Evolutionary conservation across 2,797 vertebrate genomes (phyloP).

Genomic region (Champsocephalus gunnari): DNA sequence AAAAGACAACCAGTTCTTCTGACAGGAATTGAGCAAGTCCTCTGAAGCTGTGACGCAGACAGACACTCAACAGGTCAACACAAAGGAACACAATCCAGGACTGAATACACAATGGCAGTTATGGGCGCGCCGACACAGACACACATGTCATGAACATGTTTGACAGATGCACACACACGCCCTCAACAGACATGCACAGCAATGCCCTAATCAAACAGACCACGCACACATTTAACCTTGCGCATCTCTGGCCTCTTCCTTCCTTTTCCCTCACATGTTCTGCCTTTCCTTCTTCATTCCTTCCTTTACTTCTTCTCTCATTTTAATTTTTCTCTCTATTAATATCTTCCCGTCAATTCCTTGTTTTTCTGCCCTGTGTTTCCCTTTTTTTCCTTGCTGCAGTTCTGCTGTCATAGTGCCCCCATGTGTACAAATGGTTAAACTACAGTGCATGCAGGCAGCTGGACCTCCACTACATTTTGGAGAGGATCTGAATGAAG

Average conservation of each 20-base stretch:
- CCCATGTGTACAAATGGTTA: conserved; percentile 67
- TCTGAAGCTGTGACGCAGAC: conserved; percentile 41
- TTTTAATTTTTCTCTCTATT: conserved; percentile 10
- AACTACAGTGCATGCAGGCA: conserved; percentile 48
- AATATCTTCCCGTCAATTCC: conserved; percentile 8
- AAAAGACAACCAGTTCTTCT: conserved; percentile 24
- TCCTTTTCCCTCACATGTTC: conserved; percentile 24
- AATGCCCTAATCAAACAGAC: conserved; percentile 52
- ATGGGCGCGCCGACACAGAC: not conserved
- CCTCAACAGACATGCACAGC: conserved; percentile 32
- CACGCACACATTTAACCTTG: conserved; percentile 52
- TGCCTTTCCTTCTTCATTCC: conserved; percentile 31
- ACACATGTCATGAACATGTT: conserved; percentile 21
- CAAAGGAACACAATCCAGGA: conserved; percentile 19
- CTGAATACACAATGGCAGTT: conserved; percentile 30
- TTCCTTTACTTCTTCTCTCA: conserved; percentile 30
- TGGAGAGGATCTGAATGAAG: too few relatives aligned
- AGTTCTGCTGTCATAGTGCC: conserved; percentile 77
- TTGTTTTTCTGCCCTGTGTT: not conserved
- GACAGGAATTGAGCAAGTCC: conserved; percentile 49
- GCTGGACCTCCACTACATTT: not conserved
- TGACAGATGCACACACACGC: conserved; percentile 12
- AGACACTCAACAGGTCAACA: conserved; percentile 55
- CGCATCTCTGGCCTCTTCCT: conserved; percentile 35
- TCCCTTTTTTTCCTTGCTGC: conserved; percentile 5